Base-by-base conservation (phyloP, 2,113 vertebrate species). In the Morone chrysops region DNA sequence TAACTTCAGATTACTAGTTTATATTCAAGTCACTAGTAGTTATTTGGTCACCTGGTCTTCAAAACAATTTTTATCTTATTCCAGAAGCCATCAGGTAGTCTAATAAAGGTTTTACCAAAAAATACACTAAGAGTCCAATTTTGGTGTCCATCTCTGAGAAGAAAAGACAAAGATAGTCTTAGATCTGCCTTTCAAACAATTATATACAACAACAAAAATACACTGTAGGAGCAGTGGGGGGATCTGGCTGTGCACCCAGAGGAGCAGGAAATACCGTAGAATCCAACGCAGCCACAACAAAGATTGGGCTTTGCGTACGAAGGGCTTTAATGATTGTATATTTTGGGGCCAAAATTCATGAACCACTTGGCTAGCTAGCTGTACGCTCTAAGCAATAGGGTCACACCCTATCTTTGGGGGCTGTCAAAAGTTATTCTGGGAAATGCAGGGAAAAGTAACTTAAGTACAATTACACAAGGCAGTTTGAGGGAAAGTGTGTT, bases 221-320 rank as follows among this genome's bases (percentile, higher is more conserved):
- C 11, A 20, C 36, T 2, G 0, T 2, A 45, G 13, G 61, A 48
- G 61, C 40, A 36, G 18, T 11, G 60, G 62, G 12, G 59, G 4
- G n/a, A 56, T 57, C 14, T 16, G 22, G 50, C 14, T 41, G 20
- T 13, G 69, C 69, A 41, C 31, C 18, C 61, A 43, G 76, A 75
- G 68, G 59, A 62, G n/a, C 56, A 81, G 70, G 62, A 76, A 56
- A 60, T 18, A 51, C 45, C 7, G 38, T 1, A 25, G 14, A 61
- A 60, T 59, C 48, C 54, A 54, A 1, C 1, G 10, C 48, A 67
- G 60, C 79, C 83, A 80, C 83, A 89, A 79, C 78, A 87, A 79
- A 89, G 78, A 51, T 16, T 7, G 20, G 9, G 14, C 20, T 57
- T 16, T 12, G 48, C 51, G 40, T 1, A 60, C 6, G n/a, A 83